Percentiles rank a stretch among this genome's conserved stretches.
Evolutionary conservation across 2,888 invertebrate genomes (phyloP).

Genomic region (Euphydryas editha): DNA sequence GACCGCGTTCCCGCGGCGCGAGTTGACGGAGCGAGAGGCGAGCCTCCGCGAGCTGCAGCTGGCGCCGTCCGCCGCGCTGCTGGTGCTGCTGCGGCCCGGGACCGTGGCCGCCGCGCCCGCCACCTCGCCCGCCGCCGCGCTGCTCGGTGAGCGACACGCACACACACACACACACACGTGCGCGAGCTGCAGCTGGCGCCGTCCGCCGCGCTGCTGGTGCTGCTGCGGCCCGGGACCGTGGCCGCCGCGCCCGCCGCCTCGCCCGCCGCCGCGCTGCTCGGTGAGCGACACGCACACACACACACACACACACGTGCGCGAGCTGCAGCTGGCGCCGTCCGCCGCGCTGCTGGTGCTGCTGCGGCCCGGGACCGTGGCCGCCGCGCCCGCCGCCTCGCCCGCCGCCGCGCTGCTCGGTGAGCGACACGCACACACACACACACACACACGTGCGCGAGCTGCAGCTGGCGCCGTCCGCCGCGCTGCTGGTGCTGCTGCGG

Average conservation of each 20-base stretch:
- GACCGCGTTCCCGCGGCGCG: constrained; percentile 89
- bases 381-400: constrained; percentile 44
- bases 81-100: not conserved
- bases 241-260: too few relatives aligned
- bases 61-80: not conserved
- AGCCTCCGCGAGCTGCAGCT: not conserved
- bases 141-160: not conserved
- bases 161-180: too few relatives aligned
- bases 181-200: too few relatives aligned
- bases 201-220: too few relatives aligned
- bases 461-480: too few relatives aligned
- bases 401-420: too few relatives aligned
- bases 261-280: constrained; percentile 20
- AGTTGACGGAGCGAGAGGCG: constrained; percentile 82
- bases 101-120: not conserved
- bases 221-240: too few relatives aligned
- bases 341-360: constrained; percentile 90
- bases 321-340: constrained; percentile 89
- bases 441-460: too few relatives aligned
- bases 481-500: too few relatives aligned
- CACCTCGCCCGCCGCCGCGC: not conserved
- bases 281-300: constrained; percentile 23
- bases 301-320: constrained; percentile 75
- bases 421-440: too few relatives aligned
- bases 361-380: constrained; percentile 52